Evolutionary conservation across 2,888 invertebrate genomes (phyloP), one percentile per base, ranked within the genome.

Genomic region (Rhamphomyia laevipes): DNA sequence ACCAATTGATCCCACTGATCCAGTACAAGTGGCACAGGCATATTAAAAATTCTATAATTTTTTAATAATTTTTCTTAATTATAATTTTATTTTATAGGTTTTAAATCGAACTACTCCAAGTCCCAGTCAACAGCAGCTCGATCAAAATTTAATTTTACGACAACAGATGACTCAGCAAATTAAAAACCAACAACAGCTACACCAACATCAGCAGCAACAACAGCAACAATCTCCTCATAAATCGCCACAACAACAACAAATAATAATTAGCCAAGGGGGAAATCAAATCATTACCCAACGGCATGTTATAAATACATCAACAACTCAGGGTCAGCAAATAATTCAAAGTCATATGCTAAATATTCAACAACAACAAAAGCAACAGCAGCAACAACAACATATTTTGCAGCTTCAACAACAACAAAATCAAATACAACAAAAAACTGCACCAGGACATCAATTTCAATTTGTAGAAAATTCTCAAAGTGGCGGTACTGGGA

Each of bases 261-360:
- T 59, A 13, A 55, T 59, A 9, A 57, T 57, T 27, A 55, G 55
- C 17, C 57, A 57, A 46, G 53, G 53, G 3, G 42, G 51, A 15
- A 58, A 64, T 50, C 67, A 66, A 53, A 63, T 67, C 3, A 67
- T 68, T 13, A 61, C 66, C 4, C 68, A 68, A 46, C 59, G 66
- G 2, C 70, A 70, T 47, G 63, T 69, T 0, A 68, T 70, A 16
- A 70, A 69, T 45, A 68, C 69, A 3, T 65, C 70, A 3, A 67
- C 70, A 1, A 61, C 64, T 4, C 70, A 70, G 43, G 70, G 70
- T 0, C 70, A 70, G 37, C 70, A 70, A 56, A 65, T 70, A n/a
- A 68, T 70, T 35, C 70, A 70, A 52, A 68, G 62, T 50, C 69
- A 69, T 47, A 65, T 68, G 66, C 56, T 66, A 46, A 68, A 59